These are phyloP conservation scores for Sylvilagus bachmani DNA, from an alignment of 2,113 vertebrate genomes.

Conservation along the genomic window DNA sequence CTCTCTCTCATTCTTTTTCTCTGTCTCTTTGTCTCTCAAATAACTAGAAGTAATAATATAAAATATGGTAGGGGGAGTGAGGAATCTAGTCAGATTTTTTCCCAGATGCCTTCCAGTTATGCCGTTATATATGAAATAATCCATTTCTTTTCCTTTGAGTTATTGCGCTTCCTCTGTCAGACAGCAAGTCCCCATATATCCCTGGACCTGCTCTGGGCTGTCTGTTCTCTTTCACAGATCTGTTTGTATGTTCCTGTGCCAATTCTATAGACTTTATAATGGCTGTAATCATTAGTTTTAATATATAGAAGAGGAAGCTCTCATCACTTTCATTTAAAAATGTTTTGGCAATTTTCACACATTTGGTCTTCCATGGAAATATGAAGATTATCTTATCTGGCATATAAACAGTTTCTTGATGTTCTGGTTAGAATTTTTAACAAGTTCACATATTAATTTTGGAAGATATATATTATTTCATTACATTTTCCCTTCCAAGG, in stretches of 20 bases:
- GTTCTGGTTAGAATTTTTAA: constrained; percentile 51
- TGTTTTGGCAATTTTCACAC: background rate
- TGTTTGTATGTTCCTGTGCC: constrained; percentile 3
- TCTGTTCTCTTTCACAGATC: background rate
- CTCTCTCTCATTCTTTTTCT: background rate
- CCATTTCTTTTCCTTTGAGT: background rate
- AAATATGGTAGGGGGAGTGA: background rate
- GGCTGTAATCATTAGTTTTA: background rate
- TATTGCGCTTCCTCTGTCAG: background rate
- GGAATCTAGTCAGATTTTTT: background rate
- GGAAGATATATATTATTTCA: background rate
- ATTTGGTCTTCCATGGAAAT: constrained; percentile 4
- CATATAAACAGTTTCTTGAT: background rate
- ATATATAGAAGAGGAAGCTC: background rate
- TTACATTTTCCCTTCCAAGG: background rate
- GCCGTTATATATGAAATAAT: background rate
- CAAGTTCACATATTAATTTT: background rate
- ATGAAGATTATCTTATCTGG: background rate
- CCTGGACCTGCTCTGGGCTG: background rate
- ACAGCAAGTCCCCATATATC: background rate
- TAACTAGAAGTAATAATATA: no score
- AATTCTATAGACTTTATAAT: background rate
- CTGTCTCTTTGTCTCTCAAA: no score
- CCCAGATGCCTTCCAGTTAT: background rate
- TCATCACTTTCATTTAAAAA: background rate